Evolutionary conservation across 1,140 invertebrate genomes (phyloP), one percentile per base, ranked within the genome.

Genomic region (Colletes latitarsis): DNA sequence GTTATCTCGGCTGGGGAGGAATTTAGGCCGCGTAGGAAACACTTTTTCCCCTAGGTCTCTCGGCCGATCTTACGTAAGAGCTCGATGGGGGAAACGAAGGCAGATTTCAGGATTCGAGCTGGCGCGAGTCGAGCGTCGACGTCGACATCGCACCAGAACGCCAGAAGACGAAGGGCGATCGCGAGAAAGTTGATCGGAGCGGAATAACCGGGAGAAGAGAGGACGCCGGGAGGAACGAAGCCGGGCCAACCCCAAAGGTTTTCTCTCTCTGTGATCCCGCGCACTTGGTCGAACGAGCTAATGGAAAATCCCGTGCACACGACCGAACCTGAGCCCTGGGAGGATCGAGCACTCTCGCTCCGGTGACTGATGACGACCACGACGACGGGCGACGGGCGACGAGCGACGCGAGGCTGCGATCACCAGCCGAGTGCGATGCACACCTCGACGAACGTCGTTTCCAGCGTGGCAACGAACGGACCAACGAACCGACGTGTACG

Each of bases 261-360:
- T 60, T 15, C 69, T 63, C 69, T 30, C 52, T 57, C 84, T 85
- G 81, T 88, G 87, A 89, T 85, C 82, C 57, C 83, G 87, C 81
- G 84, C 84, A 89, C 83, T 87, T 81, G 86, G 78, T 89, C 80
- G 77, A 89, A 82, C 81, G 86, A 88, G 81, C 85, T 82, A 89
- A 89, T 88, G 82, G 82, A 84, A 84, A 82, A 67, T 85, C 62
- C 77, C 62, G 60, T 81, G 81, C 77, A 87, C 85, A 86, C 85
- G 84, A 86, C 64, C 82, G 77, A 81, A 86, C 68, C 73, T 64
- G 72, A 75, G 30, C 64, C 63, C 74, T 21, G 52, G 67, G 58
- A 82, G 81, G 63, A 79, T 77, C 77, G 76, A 60, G 69, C 83
- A 86, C 87, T 86, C 70, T 84, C 80, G 83, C 83, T 86, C 39